Conservation (phyloP, 2,113 vertebrate genomes). For the Cheirogaleus medius region DNA sequence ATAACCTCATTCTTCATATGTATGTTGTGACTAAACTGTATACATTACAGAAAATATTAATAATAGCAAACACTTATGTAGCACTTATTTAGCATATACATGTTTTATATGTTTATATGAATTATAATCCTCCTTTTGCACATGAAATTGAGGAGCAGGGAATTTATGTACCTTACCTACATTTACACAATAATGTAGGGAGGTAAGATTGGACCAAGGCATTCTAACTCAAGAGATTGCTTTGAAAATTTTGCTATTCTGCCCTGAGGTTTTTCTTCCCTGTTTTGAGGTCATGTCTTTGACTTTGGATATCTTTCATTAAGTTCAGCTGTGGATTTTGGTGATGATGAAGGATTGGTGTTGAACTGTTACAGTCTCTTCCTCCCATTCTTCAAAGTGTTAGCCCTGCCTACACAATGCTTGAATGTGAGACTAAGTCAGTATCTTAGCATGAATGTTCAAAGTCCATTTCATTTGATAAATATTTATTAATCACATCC, state of each 20-base stretch:
- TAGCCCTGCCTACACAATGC: neutral
- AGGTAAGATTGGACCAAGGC: neutral
- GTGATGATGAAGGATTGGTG: neutral
- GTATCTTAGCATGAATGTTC: neutral
- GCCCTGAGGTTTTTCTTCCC: neutral
- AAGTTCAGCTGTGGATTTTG: neutral
- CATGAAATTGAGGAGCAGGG: neutral
- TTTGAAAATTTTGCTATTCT: neutral
- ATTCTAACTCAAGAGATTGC: neutral
- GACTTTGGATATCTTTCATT: neutral
- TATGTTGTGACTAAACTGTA: neutral
- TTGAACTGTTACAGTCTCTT: neutral
- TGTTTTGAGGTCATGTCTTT: neutral
- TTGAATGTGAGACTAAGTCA: slow-evolving; percentile 5
- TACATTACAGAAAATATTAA: neutral
- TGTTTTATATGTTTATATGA: neutral
- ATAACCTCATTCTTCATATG: slow-evolving; percentile 6
- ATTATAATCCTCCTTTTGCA: neutral
- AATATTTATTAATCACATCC: neutral
- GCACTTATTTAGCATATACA: neutral
- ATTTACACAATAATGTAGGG: neutral
- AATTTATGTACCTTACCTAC: neutral
- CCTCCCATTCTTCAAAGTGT: neutral
- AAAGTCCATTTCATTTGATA: neutral
- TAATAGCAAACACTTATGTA: neutral